Base-by-base conservation (phyloP, 2,113 vertebrate genomes). In the Corythoichthys intestinalis region DNA sequence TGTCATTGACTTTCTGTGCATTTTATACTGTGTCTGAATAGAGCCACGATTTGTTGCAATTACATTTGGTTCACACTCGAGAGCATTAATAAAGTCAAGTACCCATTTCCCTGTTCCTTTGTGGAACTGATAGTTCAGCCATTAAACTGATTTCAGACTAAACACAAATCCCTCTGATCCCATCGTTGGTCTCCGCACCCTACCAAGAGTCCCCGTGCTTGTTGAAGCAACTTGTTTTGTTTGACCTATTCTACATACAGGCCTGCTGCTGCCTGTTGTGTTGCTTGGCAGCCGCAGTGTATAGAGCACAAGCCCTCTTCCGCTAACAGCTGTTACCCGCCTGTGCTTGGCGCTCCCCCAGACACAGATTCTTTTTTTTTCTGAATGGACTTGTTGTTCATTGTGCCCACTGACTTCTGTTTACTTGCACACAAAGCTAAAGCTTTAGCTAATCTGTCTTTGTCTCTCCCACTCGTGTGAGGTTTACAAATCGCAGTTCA, bases 301-400 rank as follows among this genome's bases (percentile, higher is more conserved):
- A 78, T 35, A 5, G 70, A 80, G 84, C 58, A 63, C 80, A n/a
- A 73, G 75, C 75, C 76, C 77, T 78, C 70, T 54, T 78, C 68
- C 76, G 71, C 75, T 49, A 75, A 83, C 83, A 87, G 86, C 86
- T 89, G 87, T 83, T 87, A 70, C 74, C 79, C 50, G 80, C 73
- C 78, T 79, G 84, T 70, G 47, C 74, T 78, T 28, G 37, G 44
- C 69, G 65, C 65, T 44, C 56, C 67, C 73, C 70, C 57, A 73
- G 73, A 83, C 66, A 80, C 72, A 82, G 57, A 66, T 54, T 60
- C 50, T 39, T 17, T 74, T 66, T 73, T 70, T 84, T 83, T 78
- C 74, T 89, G 76, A 91, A 89, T 89, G 83, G 87, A 86, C 87
- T 88, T 88, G 85, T 89, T 89, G 86, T 89, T 84, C 86, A 87